These are phyloP conservation scores for Clusia tigrina DNA, from an alignment of 2,888 invertebrate genomes.

Conservation along the genomic window DNA sequence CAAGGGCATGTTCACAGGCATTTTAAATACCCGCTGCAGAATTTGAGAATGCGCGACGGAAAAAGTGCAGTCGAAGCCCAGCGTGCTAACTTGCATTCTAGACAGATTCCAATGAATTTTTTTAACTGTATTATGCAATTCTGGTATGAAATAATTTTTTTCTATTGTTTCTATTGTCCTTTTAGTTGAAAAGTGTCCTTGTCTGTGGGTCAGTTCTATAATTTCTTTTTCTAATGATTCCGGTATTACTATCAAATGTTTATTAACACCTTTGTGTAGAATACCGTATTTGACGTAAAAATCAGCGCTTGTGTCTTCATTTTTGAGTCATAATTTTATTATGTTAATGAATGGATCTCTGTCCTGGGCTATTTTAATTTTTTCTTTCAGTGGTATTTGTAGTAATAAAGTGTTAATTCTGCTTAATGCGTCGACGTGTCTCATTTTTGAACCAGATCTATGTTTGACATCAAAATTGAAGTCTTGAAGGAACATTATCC, in stretches of 20 bases:
- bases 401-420: constrained; percentile 9
- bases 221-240: constrained; percentile 29
- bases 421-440: constrained; percentile 35
- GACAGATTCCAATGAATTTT: too few relatives aligned
- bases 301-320: background rate
- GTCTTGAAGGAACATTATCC: constrained; percentile 33
- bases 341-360: constrained; percentile 14
- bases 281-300: constrained; percentile 1
- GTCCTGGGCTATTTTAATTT: background rate
- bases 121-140: constrained; percentile 17
- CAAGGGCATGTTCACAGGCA: too few relatives aligned
- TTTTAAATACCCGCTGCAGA: too few relatives aligned
- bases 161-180: constrained; percentile 28
- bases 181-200: constrained; percentile 24
- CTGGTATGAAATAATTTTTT: constrained; percentile 28
- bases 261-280: background rate
- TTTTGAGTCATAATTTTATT: constrained; percentile 1
- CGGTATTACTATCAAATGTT: too few relatives aligned
- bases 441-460: constrained; percentile 29
- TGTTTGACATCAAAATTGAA: constrained; percentile 33
- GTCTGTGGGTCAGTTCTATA: constrained; percentile 22
- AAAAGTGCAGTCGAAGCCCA: too few relatives aligned
- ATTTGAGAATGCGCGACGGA: too few relatives aligned
- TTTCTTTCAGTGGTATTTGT: background rate
- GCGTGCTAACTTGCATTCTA: too few relatives aligned